Percentiles rank a stretch among this genome's conserved stretches.
These are phyloP conservation scores for Dromococcyx pavoninus DNA, from an alignment of 2,797 vertebrate genomes.

Conservation along the genomic window DNA sequence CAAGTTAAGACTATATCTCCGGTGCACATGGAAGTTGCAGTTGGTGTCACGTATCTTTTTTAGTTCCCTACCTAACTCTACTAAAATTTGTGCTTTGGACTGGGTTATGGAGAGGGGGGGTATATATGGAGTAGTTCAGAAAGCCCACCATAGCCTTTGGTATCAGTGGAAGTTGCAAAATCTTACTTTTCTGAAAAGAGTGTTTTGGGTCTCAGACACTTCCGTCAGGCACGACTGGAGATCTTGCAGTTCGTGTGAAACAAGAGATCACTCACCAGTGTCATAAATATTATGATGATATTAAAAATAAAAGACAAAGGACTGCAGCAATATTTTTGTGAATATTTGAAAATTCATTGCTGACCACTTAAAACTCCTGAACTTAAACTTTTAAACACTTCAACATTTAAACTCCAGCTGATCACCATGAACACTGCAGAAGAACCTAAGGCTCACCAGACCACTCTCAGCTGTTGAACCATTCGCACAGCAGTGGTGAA, in stretches of 20 bases:
- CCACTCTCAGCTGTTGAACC: neutral
- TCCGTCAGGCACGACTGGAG: neutral
- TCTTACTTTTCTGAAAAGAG: neutral
- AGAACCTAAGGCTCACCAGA: neutral
- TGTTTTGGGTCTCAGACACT: neutral
- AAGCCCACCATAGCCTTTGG: neutral
- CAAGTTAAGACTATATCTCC: neutral
- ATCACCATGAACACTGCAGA: neutral
- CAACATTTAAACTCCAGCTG: neutral
- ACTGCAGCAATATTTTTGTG: neutral
- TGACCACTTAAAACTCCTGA: neutral
- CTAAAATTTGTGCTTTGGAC: neutral
- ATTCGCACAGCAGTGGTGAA: neutral
- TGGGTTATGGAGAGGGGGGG: neutral
- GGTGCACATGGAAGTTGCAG: neutral
- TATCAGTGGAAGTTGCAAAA: neutral
- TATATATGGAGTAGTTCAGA: neutral
- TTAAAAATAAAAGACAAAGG: neutral
- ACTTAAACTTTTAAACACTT: no score
- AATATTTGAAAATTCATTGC: neutral
- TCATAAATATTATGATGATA: neutral
- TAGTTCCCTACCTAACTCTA: neutral
- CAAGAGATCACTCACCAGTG: neutral
- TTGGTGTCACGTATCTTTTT: rapidly evolving
- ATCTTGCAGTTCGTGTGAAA: neutral